Base-by-base conservation (phyloP, 2,113 vertebrate genomes). In the Chlorodrepanis virens region DNA sequence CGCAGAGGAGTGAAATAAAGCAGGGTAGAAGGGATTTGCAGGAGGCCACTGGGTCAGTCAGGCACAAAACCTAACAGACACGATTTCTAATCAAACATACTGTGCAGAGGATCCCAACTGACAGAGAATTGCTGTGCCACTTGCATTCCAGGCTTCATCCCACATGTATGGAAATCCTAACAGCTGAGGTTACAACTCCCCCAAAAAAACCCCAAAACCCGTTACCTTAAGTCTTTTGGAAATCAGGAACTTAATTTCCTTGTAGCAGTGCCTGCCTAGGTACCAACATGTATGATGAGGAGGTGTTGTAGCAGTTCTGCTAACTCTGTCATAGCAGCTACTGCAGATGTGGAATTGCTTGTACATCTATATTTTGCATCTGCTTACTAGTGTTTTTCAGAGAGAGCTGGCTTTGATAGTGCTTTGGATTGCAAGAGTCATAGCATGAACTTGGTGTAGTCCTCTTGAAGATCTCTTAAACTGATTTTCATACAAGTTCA, bases 1-100 rank as follows among this genome's bases (percentile, higher is more conserved):
- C 60, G 65, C 40, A 47, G 56, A 86, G 31, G 56, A 76, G 12
- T 6, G 33, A 86, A 77, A 81, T 40, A 77, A 64, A 91, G 54
- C 53, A 85, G 54, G 49, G 52, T 2, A n/a, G 54, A 60, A 59
- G 31, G 24, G 59, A 82, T 69, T 47, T 83, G 24, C 35, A 65
- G 17, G 81, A 60, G 31, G 85, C n/a, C 45, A 39, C 20, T 0
- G 0, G 6, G n/a, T 10, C 49, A 72, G 31, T 8, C 0, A 0
- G 40, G 59, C 24, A 57, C 37, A 45, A 87, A 69, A 35, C 19
- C n/a, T 12, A 52, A 20, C 14, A 47, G 57, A 8, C 6, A 21
- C 0, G 0, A 35, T 59, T 86, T 77, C 59, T 39, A 22, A 31
- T 33, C 47, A 65, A 67, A 6, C 14, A 33, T 2, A 0, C 23